Evolutionary conservation across 1,140 invertebrate species (phyloP).

Genomic region (Psilanteris sp.): DNA sequence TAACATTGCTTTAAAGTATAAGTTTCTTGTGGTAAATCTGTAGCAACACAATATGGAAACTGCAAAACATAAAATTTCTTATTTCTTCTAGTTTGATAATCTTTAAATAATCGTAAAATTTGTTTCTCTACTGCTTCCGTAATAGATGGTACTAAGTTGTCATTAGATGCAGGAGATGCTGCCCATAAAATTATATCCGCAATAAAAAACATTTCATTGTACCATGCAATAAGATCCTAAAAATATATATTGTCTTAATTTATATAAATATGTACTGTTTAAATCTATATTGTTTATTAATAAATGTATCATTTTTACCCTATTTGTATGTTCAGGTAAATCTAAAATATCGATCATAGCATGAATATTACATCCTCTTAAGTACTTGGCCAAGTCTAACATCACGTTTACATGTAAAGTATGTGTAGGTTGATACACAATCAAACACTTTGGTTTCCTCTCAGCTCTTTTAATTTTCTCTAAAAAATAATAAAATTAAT

Average conservation of each 20-base stretch:
- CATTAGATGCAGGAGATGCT: conserved; percentile 68
- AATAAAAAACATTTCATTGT: conserved; percentile 70
- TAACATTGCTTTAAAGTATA: conserved; percentile 68
- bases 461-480: conserved; percentile 60
- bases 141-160: conserved; percentile 60
- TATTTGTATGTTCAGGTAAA: conserved; percentile 66
- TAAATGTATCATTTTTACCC: conserved; percentile 54
- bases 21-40: conserved; percentile 73
- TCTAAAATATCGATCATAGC: conserved; percentile 75
- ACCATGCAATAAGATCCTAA: conserved; percentile 74
- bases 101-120: conserved; percentile 69
- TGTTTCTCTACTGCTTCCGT: conserved; percentile 71
- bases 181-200: conserved; percentile 72
- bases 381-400: conserved; percentile 69
- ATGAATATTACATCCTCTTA: conserved; percentile 72
- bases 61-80: conserved; percentile 73
- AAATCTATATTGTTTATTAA: too few species aligned
- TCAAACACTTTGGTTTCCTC: conserved; percentile 70
- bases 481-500: conserved; percentile 23
- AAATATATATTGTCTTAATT: too few species aligned
- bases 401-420: conserved; percentile 72
- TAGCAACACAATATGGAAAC: conserved; percentile 74
- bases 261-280: too few species aligned
- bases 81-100: conserved; percentile 66
- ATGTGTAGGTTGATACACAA: conserved; percentile 74